phyloP scores from a whole-genome alignment of 2,888 invertebrate genomes.

The Drosophila anceps region DNA sequence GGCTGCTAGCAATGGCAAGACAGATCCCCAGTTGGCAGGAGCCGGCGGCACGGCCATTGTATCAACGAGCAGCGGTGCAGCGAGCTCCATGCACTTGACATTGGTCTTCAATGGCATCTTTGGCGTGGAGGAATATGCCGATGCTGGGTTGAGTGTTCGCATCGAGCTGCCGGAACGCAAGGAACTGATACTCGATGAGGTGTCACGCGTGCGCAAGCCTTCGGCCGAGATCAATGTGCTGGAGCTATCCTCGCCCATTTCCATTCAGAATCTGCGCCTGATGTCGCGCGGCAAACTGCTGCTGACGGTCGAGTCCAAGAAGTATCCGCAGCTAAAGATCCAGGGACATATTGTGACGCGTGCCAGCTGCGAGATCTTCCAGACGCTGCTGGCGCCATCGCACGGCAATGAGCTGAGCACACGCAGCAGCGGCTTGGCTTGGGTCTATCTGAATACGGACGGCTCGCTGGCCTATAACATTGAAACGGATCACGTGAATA shows the following conservation, averaged over 20 bases:
- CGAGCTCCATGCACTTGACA: conserved; percentile 92
- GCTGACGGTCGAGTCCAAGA: conserved; percentile 90
- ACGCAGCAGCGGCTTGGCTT: conserved; percentile 89
- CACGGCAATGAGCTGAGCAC: conserved; percentile 85
- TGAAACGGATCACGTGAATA: conserved; percentile 88
- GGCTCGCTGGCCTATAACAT: conserved; percentile 92
- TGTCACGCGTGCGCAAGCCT: conserved; percentile 90
- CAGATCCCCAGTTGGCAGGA: conserved; percentile 87
- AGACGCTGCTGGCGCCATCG: conserved; percentile 89
- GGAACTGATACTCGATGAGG: conserved; percentile 90
- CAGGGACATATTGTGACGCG: conserved; percentile 91
- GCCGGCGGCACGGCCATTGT: conserved; percentile 94
- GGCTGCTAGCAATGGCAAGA: conserved; percentile 86
- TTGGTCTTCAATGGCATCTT: conserved; percentile 94
- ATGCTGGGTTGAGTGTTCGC: conserved; percentile 90
- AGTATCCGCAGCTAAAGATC: conserved; percentile 88
- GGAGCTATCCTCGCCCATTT: conserved; percentile 92
- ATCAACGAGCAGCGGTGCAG: conserved; percentile 91
- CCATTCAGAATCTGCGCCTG: conserved; percentile 90
- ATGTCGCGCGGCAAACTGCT: conserved; percentile 91
- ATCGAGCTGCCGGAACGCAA: conserved; percentile 90
- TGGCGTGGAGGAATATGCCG: conserved; percentile 87
- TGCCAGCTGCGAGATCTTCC: conserved; percentile 92
- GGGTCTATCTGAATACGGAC: conserved; percentile 92
- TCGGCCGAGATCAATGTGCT: conserved; percentile 91